A percentile compares a stretch with the other conserved stretches of the same genome.
Conservation (phyloP, 2,113 vertebrate genomes). For the Pyxicephalus adspersus region DNA sequence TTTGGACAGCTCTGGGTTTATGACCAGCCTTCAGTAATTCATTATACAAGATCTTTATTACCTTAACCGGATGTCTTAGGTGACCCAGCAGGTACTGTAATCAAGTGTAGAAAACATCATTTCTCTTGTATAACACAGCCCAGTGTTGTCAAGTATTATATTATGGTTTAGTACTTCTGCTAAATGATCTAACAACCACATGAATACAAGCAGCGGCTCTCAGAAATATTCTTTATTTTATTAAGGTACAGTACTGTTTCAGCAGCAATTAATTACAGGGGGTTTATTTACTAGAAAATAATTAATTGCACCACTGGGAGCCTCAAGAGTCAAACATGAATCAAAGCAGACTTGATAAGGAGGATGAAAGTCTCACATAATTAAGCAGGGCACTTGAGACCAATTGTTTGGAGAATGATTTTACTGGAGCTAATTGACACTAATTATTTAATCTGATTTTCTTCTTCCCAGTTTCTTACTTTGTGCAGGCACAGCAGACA, state of each 20-base stretch:
- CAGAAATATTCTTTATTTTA: slow-evolving; percentile 59
- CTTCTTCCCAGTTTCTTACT: slow-evolving; percentile 75
- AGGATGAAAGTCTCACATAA: slow-evolving; percentile 94
- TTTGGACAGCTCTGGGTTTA: slow-evolving; percentile 6
- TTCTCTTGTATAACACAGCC: neutral
- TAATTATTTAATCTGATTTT: slow-evolving; percentile 99
- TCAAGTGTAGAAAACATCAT: neutral
- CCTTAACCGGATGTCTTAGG: slow-evolving; percentile 13
- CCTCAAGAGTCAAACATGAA: slow-evolving; percentile 92
- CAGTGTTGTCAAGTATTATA: neutral
- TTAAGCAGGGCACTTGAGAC: slow-evolving; percentile 98
- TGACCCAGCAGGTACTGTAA: neutral
- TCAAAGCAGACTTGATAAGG: slow-evolving; percentile 94
- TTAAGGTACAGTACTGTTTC: slow-evolving; percentile 74
- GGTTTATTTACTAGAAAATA: slow-evolving; percentile 94
- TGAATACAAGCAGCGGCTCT: slow-evolving; percentile 57
- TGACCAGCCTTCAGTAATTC: neutral
- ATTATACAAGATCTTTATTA: slow-evolving; percentile 20
- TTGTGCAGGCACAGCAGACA: slow-evolving; percentile 61
- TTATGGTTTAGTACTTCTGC: slow-evolving; percentile 36
- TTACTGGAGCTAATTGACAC: slow-evolving; percentile 98
- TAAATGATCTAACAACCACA: slow-evolving; percentile 45
- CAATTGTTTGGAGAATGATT: slow-evolving; percentile 98
- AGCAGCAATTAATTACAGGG: slow-evolving; percentile 79
- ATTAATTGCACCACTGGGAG: slow-evolving; percentile 98